phyloP scores from a whole-genome alignment of 2,113 vertebrate genomes.

The Panurus biarmicus region DNA sequence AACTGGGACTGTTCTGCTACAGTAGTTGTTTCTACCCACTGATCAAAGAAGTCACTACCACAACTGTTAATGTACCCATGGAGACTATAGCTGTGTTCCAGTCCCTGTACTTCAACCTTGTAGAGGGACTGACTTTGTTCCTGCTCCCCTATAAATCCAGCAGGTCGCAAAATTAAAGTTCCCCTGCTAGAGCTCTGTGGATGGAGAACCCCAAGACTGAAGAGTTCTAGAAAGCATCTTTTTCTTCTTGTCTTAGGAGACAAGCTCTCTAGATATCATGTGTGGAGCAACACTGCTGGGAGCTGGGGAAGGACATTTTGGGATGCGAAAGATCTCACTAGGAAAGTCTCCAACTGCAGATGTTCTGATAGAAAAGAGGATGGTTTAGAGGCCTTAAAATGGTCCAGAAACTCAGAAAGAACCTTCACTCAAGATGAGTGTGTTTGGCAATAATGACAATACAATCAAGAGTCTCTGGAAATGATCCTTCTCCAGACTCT shows the following conservation, averaged over 20 bases:
- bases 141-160: not conserved
- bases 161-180: not conserved
- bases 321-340: not conserved
- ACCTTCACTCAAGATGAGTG: not conserved
- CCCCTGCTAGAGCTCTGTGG: not conserved
- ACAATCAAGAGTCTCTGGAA: not conserved
- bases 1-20: not conserved
- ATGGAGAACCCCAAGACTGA: not conserved
- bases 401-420: not conserved
- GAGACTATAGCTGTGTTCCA: accelerated
- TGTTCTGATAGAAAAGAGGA: not conserved
- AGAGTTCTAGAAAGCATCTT: not conserved
- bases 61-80: not conserved
- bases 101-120: not conserved
- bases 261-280: not conserved
- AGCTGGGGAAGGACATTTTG: not conserved
- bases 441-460: not conserved
- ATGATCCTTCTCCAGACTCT: not conserved
- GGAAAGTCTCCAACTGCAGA: not conserved
- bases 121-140: not conserved
- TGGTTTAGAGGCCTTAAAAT: not conserved
- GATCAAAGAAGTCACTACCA: not conserved
- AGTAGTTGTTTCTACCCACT: not conserved
- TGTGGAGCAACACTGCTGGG: not conserved
- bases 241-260: not conserved